phyloP scores from a whole-genome alignment of 2,797 vertebrate species.

The Rachycentron canadum region DNA sequence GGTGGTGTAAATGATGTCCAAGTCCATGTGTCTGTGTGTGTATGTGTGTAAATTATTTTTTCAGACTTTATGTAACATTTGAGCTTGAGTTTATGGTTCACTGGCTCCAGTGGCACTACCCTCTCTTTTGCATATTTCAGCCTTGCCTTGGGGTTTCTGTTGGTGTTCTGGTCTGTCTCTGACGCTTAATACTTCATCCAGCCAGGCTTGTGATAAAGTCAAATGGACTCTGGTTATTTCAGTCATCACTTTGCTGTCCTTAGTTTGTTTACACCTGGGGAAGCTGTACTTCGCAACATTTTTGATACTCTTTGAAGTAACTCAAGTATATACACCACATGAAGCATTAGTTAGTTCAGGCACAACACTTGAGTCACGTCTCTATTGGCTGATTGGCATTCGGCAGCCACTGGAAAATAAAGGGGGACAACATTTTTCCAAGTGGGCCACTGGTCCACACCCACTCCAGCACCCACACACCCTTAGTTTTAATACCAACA shows the following conservation, averaged over 20 bases:
- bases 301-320: no score
- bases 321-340: background rate
- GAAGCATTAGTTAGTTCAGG: background rate
- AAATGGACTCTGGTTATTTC: conserved; percentile 24
- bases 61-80: conserved; percentile 53
- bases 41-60: conserved; percentile 10
- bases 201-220: conserved; percentile 34
- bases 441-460: no score
- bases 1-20: background rate
- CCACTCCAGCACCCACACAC: no score
- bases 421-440: no score
- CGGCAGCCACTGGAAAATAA: no score
- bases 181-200: conserved; percentile 21
- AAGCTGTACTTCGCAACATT: background rate
- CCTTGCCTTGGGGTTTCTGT: conserved; percentile 31
- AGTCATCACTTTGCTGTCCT: conserved; percentile 4
- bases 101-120: conserved; percentile 13
- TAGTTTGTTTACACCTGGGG: conserved; percentile 1
- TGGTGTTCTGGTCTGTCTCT: conserved; percentile 20
- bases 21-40: background rate
- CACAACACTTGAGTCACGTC: background rate
- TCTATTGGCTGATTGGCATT: background rate
- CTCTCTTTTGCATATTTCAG: conserved; percentile 45
- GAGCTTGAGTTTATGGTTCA: conserved; percentile 29
- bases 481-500: no score